Base-by-base conservation (phyloP, 2,113 vertebrate species). In the Neofelis nebulosa region DNA sequence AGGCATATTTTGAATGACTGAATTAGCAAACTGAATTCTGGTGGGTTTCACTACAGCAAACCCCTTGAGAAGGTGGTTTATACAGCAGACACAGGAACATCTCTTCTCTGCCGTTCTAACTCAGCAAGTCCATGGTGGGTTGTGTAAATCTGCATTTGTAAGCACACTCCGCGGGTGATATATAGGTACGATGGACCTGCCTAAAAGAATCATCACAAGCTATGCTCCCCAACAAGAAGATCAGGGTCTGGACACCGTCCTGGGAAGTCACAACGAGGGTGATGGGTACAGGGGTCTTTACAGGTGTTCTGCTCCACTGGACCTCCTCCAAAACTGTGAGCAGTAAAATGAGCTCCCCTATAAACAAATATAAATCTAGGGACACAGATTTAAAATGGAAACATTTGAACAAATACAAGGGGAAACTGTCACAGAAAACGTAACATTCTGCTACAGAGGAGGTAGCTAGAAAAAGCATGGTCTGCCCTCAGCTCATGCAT, bases 401-500 rank as follows among this genome's bases (percentile, higher is more conserved):
- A 96, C 88, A 69, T 94, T 13, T 96, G 76, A 79, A 82, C 86
- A 84, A 85, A 97, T 61, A 81, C 1, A 6, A 96, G 61, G 94
- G 5, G 84, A 95, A 96, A 93, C n/a, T 69, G 84, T 96, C 84
- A 90, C 76, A 50, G 57, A 97, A 92, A 45, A n/a, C 13, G 1
- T 31, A 45, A 69, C 11, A 18, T 95, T 95, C 90, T 76, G 93
- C 87, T 91, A 88, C 95, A 57, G 41, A 88, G 68, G 84, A 87
- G 85, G 85, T 1, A 84, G 89, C 55, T 21, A 52, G 41, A 52
- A 74, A 74, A 85, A 96, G 93, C 27, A 78, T 16, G 85, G 96
- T 97, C 92, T 52, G 94, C 25, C 96, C 87, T 92, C 36, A 4
- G n/a, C 94, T 97, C 91, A 96, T 97, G 95, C 94, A 96, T 98